Evolutionary conservation across 2,888 invertebrate genomes (phyloP), one percentile per base, ranked within the genome.

Genomic region (Troilus luridus): DNA sequence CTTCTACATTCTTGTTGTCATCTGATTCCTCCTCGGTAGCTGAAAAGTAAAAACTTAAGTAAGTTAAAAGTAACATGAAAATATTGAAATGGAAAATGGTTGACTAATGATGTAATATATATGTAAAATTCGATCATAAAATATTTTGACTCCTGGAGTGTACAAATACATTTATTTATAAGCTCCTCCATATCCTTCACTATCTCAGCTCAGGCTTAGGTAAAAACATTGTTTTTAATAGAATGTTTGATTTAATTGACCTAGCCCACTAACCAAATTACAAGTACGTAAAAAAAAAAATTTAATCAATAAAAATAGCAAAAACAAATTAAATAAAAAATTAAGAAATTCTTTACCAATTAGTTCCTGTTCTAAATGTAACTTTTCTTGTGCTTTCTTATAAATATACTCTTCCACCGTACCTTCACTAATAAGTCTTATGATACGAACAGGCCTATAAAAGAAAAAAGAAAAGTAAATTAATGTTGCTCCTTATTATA

Each of bases 321-420:
- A 41, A 41, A 41, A 41, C 24, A 8, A 7, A 77, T 64, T 64
- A 64, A 41, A 41, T 64, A 77, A 14, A 77, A 27, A 77, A 77
- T 27, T 7, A 41, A 8, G 11, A 10, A 12, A 41, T 41, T 7
- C 24, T 5, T 91, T 92, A 88, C 93, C 92, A 60, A 92, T 93
- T 89, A 99, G 97, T 94, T 99, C 98, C 94, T 97, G 96, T 94
- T 99, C 99, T 56, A 99, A 95, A 93, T 97, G 97, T 59, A 99
- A 96, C 94, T 99, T 99, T 94, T 98, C 97, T 94, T 97, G 96
- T 41, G 98, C 98, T 93, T 98, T 96, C 93, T 97, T 96, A 93
- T 97, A 96, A 96, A 99, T 99, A 67, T 97, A 98, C 94, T 98
- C 98, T 94, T 99, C 99, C 92, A 99, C 98, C 19, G 98, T 98